Conservation (phyloP, 1,140 invertebrate genomes). For the Aphis craccivora region DNA sequence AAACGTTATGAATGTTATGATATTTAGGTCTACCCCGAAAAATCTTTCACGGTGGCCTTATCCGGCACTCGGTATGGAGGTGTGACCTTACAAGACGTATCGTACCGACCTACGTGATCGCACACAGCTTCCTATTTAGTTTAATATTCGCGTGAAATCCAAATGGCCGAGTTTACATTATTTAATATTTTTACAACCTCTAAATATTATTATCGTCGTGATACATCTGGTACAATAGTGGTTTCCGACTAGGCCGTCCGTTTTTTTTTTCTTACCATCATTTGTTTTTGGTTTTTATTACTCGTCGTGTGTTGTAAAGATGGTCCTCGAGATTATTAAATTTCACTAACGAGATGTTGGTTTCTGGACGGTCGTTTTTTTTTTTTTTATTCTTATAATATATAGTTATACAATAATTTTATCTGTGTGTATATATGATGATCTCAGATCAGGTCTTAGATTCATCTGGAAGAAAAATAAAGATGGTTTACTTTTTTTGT, state of each 20-base stretch:
- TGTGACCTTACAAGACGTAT: background rate
- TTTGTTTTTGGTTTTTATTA: constrained; percentile 48
- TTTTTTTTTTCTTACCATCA: background rate
- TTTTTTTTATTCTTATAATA: background rate
- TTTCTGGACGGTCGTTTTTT: constrained; percentile 20
- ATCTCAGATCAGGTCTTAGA: background rate
- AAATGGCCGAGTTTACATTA: background rate
- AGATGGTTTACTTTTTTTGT: background rate
- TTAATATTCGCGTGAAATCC: background rate
- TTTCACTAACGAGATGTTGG: constrained; percentile 45
- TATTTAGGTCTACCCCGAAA: background rate
- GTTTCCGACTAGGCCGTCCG: background rate
- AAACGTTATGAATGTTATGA: background rate
- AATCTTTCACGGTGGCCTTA: background rate
- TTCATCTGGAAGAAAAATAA: background rate
- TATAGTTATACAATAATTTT: background rate
- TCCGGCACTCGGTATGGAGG: background rate
- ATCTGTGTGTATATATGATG: background rate
- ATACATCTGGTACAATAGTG: background rate
- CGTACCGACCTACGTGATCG: background rate
- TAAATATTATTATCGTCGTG: background rate
- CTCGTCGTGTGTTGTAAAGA: background rate
- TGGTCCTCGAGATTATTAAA: constrained; percentile 41
- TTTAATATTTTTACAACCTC: background rate
- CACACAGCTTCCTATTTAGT: background rate